Evolutionary conservation across 2,797 vertebrate genomes (phyloP), one percentile per base, ranked within the genome.

Genomic region (Gambelia wislizenii): DNA sequence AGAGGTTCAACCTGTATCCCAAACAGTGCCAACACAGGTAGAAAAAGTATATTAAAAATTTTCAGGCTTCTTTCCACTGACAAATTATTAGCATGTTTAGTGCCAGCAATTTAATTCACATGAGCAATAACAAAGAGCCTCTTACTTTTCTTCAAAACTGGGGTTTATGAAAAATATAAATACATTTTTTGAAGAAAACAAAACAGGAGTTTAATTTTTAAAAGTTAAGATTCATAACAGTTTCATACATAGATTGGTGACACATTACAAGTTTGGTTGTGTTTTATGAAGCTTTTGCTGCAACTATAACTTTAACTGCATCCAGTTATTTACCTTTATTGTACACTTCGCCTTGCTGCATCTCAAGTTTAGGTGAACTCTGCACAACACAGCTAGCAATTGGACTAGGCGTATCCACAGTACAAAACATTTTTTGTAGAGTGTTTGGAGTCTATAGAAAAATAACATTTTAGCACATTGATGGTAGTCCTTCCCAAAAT

Each of bases 381-480:
- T 72, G 70, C 0, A n/a, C 72, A 22, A 70, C 36, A 1, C 89
- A 69, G 1, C 78, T 92, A 89, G 84, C 77, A 30, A 92, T 33
- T 6, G 0, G 85, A 8, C 27, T 54, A 4, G 91, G 89, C 36
- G 47, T 78, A 81, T 59, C 85, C 1, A 61, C 22, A 61, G 83
- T 0, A 0, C n/a, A 13, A n/a, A 27, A 2, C 36, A 83, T 42
- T 18, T 69, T 91, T 72, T 52, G 82, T 7, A 39, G n/a, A 0
- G 61, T 91, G 69, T 92, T 70, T 0, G 94, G 36, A 86, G 39
- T 25, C 97, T 98, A 90, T 1, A 86, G 85, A 85, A 87, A 30
- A 80, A 72, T 75, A n/a, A 74, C 25, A 9, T 25, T 72, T 76
- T 2, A 27, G 83, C 27, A 30, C n/a, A 87, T 25, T n/a, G 44